These are phyloP conservation scores for Oxygymnocypris stewartii DNA, from an alignment of 2,113 vertebrate genomes.

Conservation along the genomic window DNA sequence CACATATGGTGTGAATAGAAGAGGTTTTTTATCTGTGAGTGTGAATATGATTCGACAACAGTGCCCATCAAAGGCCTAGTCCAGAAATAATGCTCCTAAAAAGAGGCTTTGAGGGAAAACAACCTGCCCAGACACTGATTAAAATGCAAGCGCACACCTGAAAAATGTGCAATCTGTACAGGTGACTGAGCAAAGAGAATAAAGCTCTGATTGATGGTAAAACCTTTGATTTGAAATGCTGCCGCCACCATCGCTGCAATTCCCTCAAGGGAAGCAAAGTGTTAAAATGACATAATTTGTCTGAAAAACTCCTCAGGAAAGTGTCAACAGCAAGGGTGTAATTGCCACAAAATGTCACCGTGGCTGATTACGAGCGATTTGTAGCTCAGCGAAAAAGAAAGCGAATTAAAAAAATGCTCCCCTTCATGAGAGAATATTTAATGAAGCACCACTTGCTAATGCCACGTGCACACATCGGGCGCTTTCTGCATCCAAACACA, in stretches of 20 bases:
- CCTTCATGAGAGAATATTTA: constrained; percentile 72
- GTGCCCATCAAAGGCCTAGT: neutral
- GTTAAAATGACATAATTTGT: constrained; percentile 58
- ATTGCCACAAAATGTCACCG: constrained; percentile 75
- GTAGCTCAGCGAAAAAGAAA: constrained; percentile 65
- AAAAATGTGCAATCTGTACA: constrained; percentile 33
- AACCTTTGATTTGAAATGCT: constrained; percentile 51
- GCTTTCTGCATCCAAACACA: constrained; percentile 68
- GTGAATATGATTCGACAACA: neutral
- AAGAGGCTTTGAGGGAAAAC: neutral
- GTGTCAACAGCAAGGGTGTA: constrained; percentile 64
- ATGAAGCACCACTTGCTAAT: constrained; percentile 71
- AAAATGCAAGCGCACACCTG: constrained; percentile 32
- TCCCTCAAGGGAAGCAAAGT: constrained; percentile 48
- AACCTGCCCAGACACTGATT: neutral
- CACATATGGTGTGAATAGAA: constrained; percentile 20
- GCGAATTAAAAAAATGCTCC: constrained; percentile 58
- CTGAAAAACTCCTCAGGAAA: constrained; percentile 54
- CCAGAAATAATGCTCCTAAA: neutral
- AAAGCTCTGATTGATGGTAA: constrained; percentile 53
- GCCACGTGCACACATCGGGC: constrained; percentile 57
- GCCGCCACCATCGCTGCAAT: neutral
- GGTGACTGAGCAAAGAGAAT: constrained; percentile 42
- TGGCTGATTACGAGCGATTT: constrained; percentile 76
- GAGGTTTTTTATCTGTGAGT: constrained; percentile 10